These are phyloP conservation scores for Macrochelys suwanniensis DNA, from an alignment of 2,797 vertebrate genomes.

Conservation along the genomic window DNA sequence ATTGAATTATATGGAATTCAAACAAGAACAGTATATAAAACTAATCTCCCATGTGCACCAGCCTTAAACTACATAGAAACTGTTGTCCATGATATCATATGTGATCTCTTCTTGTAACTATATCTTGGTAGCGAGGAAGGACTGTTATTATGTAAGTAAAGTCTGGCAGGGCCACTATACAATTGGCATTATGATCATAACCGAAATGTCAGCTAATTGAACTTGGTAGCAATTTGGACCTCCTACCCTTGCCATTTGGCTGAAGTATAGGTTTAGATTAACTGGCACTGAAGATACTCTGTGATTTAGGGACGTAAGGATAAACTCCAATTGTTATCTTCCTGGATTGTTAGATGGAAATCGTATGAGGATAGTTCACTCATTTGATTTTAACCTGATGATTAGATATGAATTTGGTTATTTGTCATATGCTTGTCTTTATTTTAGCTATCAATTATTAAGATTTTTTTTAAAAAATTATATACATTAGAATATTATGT, in stretches of 20 bases:
- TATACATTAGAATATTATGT: neutral
- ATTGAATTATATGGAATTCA: neutral
- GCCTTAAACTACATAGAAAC: conserved; percentile 11
- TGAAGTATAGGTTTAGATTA: conserved; percentile 1
- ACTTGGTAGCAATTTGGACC: conserved; percentile 8
- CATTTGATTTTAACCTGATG: neutral
- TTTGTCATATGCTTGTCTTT: neutral
- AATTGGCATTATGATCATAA: neutral
- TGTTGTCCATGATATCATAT: neutral
- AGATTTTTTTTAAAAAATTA: neutral
- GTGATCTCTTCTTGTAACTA: neutral
- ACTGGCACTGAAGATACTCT: conserved; percentile 1
- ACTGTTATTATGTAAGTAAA: neutral
- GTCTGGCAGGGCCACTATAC: neutral
- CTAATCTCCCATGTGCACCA: neutral
- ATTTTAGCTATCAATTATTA: too few species aligned
- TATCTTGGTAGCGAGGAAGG: accelerated
- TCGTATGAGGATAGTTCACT: neutral
- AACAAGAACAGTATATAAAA: neutral
- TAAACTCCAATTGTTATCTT: conserved; percentile 20
- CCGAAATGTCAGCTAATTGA: conserved; percentile 2
- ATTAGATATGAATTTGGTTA: neutral
- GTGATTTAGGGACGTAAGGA: conserved; percentile 15
- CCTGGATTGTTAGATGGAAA: neutral
- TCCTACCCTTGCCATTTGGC: conserved; percentile 7